Base-by-base conservation (phyloP, 2,888 invertebrate genomes). In the Netelia fuscicornis region DNA sequence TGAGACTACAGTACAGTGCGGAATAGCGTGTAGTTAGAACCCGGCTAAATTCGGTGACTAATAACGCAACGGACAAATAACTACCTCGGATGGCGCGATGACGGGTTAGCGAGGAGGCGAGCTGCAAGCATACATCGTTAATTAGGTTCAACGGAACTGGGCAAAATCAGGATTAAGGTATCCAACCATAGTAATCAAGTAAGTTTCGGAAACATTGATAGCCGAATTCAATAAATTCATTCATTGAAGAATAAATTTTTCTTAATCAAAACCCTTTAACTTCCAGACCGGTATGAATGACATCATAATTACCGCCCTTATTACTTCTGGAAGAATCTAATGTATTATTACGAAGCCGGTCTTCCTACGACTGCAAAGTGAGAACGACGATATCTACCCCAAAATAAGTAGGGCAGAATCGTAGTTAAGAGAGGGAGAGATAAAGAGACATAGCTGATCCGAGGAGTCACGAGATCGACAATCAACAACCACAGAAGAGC, bases 31-130 rank as follows among this genome's bases (percentile, higher is more conserved):
- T 54, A 37, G 17, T 48, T 44, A 23, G 62, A 60, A 70, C 48
- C 58, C 52, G 56, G 84, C 78, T 84, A 58, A 78, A 17, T 64
- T 44, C 68, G 70, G 70, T 81, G 78, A 84, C 84, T 84, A 81
- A 84, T 84, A 74, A 78, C 81, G 74, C 68, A 23, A 20, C 77
- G 37, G 74, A 78, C 81, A 84, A 84, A 84, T 64, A 81, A 84
- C 67, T 71, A n/a, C 67, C 71, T 42, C 17, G 13, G 74, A 60
- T 52, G 65, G 76, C 42, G 42, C 30, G 64, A 25, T 64, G 9
- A 20, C 64, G 74, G 42, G 20, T 48, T 81, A 23, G 60, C 67
- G 60, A 52, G 11, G 1, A 74, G 37, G 25, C 52, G n/a, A n/a
- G 65, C 25, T 44, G 48, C 48, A 11, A 72, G 37, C 68, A 58